Conservation (phyloP, 2,888 invertebrate species). For the Tanytarsus gracilentus region DNA sequence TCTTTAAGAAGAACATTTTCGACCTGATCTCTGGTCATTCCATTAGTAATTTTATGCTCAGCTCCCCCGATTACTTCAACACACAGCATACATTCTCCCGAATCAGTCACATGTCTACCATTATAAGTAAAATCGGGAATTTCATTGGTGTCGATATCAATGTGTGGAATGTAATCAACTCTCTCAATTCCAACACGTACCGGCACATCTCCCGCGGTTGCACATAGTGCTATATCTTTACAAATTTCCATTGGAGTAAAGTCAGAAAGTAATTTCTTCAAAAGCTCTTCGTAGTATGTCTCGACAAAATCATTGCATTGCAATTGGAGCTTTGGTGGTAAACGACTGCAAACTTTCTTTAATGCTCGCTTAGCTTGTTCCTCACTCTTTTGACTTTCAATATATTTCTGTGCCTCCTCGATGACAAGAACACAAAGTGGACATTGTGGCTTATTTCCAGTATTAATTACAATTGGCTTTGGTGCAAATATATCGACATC, state of each 20-base stretch:
- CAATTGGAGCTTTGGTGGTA: slow-evolving; percentile 52
- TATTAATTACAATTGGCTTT: slow-evolving; percentile 33
- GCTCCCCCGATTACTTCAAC: slow-evolving; percentile 37
- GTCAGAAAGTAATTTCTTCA: slow-evolving; percentile 70
- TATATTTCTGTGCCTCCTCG: slow-evolving; percentile 60
- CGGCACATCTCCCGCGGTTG: slow-evolving; percentile 38
- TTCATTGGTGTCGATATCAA: slow-evolving; percentile 48
- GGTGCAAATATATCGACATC: slow-evolving; percentile 38
- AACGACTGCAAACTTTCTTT: slow-evolving; percentile 55
- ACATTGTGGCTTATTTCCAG: slow-evolving; percentile 57
- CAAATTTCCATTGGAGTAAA: slow-evolving; percentile 69
- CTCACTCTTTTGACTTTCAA: slow-evolving; percentile 67
- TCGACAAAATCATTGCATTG: slow-evolving; percentile 71
- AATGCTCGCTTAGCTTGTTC: slow-evolving; percentile 45
- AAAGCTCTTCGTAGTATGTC: slow-evolving; percentile 62
- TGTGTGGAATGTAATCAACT: slow-evolving; percentile 17
- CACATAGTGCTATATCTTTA: slow-evolving; percentile 64
- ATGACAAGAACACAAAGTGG: slow-evolving; percentile 78
- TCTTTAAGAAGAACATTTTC: slow-evolving; percentile 37
- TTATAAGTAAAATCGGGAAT: slow-evolving; percentile 55
- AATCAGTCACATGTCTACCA: slow-evolving; percentile 39
- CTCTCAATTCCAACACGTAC: slow-evolving; percentile 31
- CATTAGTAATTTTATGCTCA: slow-evolving; percentile 38
- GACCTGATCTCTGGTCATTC: slow-evolving; percentile 35
- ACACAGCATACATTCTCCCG: slow-evolving; percentile 34